Conservation (phyloP, 2,797 vertebrate genomes). For the Microctenopoma stevenorrisi region DNA sequence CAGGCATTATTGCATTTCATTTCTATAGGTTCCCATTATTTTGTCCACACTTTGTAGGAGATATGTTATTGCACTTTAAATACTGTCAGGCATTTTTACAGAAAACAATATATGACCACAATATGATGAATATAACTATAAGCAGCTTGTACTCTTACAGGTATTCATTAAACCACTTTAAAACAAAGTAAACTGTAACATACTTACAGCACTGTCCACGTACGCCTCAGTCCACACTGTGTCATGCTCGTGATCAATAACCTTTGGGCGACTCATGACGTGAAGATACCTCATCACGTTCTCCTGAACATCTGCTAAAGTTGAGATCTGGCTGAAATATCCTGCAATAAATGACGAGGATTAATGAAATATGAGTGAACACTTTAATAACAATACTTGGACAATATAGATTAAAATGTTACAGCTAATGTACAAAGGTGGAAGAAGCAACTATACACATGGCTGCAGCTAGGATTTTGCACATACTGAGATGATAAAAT, state of each 20-base stretch:
- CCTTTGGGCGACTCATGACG: slow-evolving; percentile 96
- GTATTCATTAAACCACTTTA: neutral
- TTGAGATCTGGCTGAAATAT: slow-evolving; percentile 98
- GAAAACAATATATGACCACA: too few relatives aligned
- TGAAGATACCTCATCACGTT: slow-evolving; percentile 99
- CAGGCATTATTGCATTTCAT: too few relatives aligned
- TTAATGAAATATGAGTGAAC: neutral
- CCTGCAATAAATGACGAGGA: slow-evolving; percentile 78
- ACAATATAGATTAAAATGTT: neutral
- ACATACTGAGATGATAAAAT: too few relatives aligned
- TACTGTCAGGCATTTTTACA: too few relatives aligned
- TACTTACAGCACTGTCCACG: slow-evolving; percentile 95
- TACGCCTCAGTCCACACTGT: slow-evolving; percentile 98
- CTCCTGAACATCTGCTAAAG: slow-evolving; percentile 96
- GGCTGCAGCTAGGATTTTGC: too few relatives aligned
- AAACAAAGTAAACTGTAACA: neutral
- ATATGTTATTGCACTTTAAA: neutral
- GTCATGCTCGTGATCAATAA: slow-evolving; percentile 97
- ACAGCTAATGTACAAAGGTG: neutral
- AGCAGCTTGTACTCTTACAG: neutral
- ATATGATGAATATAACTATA: neutral
- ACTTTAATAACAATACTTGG: neutral
- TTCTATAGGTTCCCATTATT: neutral
- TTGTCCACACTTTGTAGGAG: neutral
- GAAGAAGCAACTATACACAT: neutral